Base-by-base conservation (phyloP, 2,888 invertebrate species). In the Athrips mouffetella region DNA sequence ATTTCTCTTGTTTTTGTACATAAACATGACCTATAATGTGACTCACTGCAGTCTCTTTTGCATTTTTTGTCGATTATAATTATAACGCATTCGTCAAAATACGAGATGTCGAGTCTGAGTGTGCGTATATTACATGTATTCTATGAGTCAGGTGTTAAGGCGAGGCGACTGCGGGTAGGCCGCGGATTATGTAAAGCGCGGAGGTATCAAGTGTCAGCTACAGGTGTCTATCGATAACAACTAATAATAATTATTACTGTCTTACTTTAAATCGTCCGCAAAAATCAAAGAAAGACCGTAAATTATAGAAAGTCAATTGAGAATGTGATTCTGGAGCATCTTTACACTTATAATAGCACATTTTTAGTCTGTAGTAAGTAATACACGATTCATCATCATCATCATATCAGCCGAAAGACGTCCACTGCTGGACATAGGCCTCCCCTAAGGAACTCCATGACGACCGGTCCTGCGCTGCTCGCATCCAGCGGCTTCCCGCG, bases 181-280 rank as follows among this genome's bases (percentile, higher is more conserved):
- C 58, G 55, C 52, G 63, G 71, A 73, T 80, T 78, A 80, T 74
- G 74, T 77, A 77, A 79, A 76, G 65, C 65, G 68, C 62, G 54
- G 57, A 54, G 55, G 70, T 80, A 71, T 81, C 79, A 60, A 65
- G 58, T 81, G 59, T 70, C 79, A 57, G 58, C 62, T 66, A 71
- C 81, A 80, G 80, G 80, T 81, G 79, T 70, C 67, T 70, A 65
- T 61, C 65, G 59, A n/a, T n/a, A 48, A 57, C 49, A 51, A 55
- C 60, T 71, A 73, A 73, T 75, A 70, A 68, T 60, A 73, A 73
- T 69, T 65, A 73, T 60, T 69, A 54, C 64, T 55, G 59, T 62
- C 31, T 21, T 30, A 63, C 57, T 63, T 59, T 55, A 33, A 16
- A 16, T n/a, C n/a, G n/a, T n/a, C n/a, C n/a, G n/a, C 30, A 31